These are phyloP conservation scores for Anorthoa munda DNA, from an alignment of 2,888 invertebrate genomes.

Conservation along the genomic window DNA sequence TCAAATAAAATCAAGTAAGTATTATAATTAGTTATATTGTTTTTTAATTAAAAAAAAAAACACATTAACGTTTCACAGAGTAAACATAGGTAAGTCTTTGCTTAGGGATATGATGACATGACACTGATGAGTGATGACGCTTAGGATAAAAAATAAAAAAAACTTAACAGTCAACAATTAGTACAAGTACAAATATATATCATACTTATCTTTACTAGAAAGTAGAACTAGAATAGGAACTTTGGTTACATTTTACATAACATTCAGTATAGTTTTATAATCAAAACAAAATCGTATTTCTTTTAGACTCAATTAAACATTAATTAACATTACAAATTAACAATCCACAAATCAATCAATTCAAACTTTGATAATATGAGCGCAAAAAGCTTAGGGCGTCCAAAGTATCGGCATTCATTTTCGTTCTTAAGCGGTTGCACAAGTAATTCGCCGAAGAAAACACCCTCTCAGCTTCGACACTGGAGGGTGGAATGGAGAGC, in stretches of 20 bases:
- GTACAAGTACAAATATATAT: too few relatives aligned
- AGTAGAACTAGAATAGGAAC: neutral
- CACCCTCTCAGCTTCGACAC: constrained; percentile 31
- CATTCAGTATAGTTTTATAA: constrained; percentile 10
- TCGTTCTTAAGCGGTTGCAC: constrained; percentile 29
- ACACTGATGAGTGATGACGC: too few relatives aligned
- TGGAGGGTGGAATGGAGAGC: constrained; percentile 20
- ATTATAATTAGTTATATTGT: too few relatives aligned
- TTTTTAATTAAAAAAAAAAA: too few relatives aligned
- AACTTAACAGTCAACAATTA: too few relatives aligned
- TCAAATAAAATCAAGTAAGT: too few relatives aligned
- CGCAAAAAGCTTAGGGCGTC: constrained; percentile 9
- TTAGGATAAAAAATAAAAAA: too few relatives aligned
- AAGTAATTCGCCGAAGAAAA: constrained; percentile 30
- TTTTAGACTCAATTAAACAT: neutral
- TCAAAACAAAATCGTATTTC: too few relatives aligned
- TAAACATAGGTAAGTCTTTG: too few relatives aligned
- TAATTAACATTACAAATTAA: constrained; percentile 9
- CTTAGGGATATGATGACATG: too few relatives aligned
- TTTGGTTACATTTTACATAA: constrained; percentile 2
- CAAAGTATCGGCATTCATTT: constrained; percentile 17
- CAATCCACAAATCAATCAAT: constrained; percentile 7
- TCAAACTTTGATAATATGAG: neutral
- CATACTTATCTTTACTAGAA: neutral
- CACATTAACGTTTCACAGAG: too few relatives aligned